These are phyloP conservation scores for Peromyscus polionotus DNA, from an alignment of 2,113 vertebrate species.

Conservation along the genomic window DNA sequence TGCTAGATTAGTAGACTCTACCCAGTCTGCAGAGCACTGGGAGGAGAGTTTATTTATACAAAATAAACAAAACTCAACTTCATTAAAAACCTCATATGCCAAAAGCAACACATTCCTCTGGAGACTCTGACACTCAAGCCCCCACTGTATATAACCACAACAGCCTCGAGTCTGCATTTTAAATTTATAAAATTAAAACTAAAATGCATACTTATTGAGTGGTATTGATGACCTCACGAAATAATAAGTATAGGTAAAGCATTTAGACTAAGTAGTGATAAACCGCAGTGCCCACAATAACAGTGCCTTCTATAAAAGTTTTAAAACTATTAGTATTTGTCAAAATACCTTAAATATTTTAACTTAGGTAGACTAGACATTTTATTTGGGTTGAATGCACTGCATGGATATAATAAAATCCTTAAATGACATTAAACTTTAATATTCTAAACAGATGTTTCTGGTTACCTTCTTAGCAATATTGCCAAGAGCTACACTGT, in stretches of 20 bases:
- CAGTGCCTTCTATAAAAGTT: background rate
- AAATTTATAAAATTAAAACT: slow-evolving; percentile 28
- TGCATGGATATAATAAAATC: slow-evolving; percentile 65
- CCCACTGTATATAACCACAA: background rate
- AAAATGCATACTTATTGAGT: background rate
- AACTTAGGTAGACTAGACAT: slow-evolving; percentile 33
- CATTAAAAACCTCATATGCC: slow-evolving; percentile 11
- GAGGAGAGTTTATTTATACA: background rate
- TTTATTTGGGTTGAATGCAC: slow-evolving; percentile 65
- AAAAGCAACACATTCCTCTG: background rate
- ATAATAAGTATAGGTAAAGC: slow-evolving; percentile 2
- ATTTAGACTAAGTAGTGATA: slow-evolving; percentile 8
- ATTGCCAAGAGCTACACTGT: slow-evolving; percentile 58
- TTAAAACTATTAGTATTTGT: slow-evolving; percentile 4
- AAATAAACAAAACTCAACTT: slow-evolving; percentile 43
- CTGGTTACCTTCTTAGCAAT: slow-evolving; percentile 71
- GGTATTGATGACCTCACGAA: slow-evolving; percentile 47
- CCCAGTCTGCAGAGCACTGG: background rate
- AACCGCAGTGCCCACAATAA: slow-evolving; percentile 17
- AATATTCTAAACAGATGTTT: slow-evolving; percentile 76
- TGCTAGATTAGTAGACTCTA: background rate
- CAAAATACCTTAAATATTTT: slow-evolving; percentile 54
- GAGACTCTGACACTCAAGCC: background rate
- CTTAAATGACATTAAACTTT: slow-evolving; percentile 77
- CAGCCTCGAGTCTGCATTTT: background rate